Percentiles rank a stretch among this genome's conserved stretches.
phyloP scores from a whole-genome alignment of 2,888 invertebrate genomes.

The Rhaphigaster nebulosa region DNA sequence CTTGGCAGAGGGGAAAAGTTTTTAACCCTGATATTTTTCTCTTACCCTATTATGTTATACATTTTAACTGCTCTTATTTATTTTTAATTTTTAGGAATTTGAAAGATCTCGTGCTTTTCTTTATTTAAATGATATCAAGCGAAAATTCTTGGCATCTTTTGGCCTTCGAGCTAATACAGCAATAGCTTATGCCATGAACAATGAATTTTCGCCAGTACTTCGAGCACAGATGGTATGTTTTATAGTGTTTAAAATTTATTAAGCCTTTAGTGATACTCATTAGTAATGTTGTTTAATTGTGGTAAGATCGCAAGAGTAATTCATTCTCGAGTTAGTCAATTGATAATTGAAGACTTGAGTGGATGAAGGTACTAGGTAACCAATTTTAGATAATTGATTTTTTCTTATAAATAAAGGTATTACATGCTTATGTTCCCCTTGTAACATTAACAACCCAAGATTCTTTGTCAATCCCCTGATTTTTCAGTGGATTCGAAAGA shows the following conservation, averaged over 20 bases:
- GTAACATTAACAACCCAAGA: too few species aligned
- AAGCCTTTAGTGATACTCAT: not conserved
- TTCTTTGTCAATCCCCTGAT: too few species aligned
- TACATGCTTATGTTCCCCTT: too few species aligned
- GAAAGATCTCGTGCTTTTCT: slow-evolving; percentile 92
- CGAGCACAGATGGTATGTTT: slow-evolving; percentile 85
- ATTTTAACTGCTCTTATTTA: slow-evolving; percentile 60
- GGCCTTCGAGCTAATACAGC: slow-evolving; percentile 86
- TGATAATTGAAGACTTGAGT: too few species aligned
- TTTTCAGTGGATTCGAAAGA: too few species aligned
- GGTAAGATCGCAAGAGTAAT: not conserved
- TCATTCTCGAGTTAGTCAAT: not conserved
- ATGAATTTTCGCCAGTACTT: slow-evolving; percentile 88
- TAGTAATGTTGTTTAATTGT: not conserved
- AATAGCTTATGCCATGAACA: slow-evolving; percentile 95
- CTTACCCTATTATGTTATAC: not conserved
- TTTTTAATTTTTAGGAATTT: slow-evolving; percentile 80
- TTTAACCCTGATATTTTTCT: not conserved
- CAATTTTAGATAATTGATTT: too few species aligned
- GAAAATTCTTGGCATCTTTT: slow-evolving; percentile 87
- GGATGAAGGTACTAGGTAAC: too few species aligned
- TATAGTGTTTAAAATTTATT: not conserved
- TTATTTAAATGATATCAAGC: slow-evolving; percentile 91
- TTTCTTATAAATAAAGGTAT: too few species aligned
- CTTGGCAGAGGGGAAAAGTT: not conserved